Evolutionary conservation across 2,797 vertebrate species (phyloP), one percentile per base, ranked within the genome.

Genomic region (Hydrocynus forskahlii): DNA sequence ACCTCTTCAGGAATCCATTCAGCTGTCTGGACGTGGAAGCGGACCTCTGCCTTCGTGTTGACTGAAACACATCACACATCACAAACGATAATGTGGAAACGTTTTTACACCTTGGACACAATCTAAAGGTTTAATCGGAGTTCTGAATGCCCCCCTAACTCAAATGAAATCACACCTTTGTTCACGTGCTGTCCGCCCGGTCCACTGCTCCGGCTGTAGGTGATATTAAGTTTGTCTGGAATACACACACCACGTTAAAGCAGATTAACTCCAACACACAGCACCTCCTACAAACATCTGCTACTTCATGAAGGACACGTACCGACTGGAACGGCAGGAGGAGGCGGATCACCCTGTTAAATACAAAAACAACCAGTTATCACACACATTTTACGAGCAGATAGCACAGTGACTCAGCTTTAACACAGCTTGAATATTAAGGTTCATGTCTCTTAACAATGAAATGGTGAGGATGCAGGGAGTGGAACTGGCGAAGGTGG

Each of bases 171-270:
- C 70, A 69, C 88, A 98, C 98, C 97, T 97, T 99, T 99, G 85
- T 99, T 99, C 40, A 99, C 96, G 0, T 97, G 91, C 87, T 99
- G 98, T 71, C 98, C 98, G 0, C 98, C 98, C 0, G 98, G 95
- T 54, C 97, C 97, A 0, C 97, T 93, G 89, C 97, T 98, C 62
- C 95, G 94, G 88, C 95, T 93, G 84, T 98, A 99, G 6, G 95
- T 95, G 29, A 99, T 89, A 0, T 85, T 96, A 79, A 99, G 89
- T 59, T 96, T 95, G 8, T 93, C 98, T 99, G 72, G 5, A 62
- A 40, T 50, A 59, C 43, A 74, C 10, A 78, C 19, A 1, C 38
- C 35, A 76, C 21, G 4, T 54, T 64, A 66, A 0, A 13, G 35
- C 62, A 35, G 13, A 4, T 0, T 19, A n/a, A 12, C 8, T 1